phyloP scores from a whole-genome alignment of 35 echinoderm and acorn worm species.

The Ophiothrix spiculata region DNA sequence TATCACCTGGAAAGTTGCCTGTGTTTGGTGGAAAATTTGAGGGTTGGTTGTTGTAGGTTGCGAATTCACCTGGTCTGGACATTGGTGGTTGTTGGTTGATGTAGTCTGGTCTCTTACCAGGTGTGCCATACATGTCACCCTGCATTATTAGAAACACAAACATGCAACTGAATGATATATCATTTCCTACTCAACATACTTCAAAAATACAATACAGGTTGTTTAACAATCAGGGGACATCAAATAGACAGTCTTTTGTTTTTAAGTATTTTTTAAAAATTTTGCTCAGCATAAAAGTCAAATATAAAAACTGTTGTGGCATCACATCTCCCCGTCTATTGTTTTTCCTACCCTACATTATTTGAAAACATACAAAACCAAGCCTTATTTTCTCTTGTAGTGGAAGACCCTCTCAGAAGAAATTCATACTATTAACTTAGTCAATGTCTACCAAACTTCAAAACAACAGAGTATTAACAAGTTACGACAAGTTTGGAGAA shows the following conservation, averaged over 20 bases:
- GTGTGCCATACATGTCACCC: slow-evolving; percentile 73
- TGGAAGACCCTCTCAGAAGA: background rate
- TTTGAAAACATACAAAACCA: background rate
- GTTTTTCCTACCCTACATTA: background rate
- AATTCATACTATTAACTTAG: background rate
- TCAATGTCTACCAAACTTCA: background rate
- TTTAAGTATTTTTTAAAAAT: no score
- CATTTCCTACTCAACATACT: background rate
- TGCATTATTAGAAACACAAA: slow-evolving; percentile 8
- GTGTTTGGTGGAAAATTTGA: slow-evolving; percentile 55
- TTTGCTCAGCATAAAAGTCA: no score
- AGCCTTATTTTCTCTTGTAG: background rate
- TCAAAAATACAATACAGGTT: background rate
- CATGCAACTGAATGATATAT: background rate
- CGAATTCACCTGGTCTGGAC: slow-evolving; percentile 37
- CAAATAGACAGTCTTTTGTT: no score
- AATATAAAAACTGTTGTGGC: no score
- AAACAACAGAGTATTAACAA: background rate
- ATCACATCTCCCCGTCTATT: no score
- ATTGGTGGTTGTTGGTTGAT: slow-evolving; percentile 36
- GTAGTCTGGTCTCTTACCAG: slow-evolving; percentile 66
- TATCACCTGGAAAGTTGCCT: slow-evolving; percentile 34
- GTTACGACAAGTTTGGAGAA: background rate
- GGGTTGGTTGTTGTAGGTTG: slow-evolving; percentile 57
- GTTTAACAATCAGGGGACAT: background rate